Percentiles rank a stretch among this genome's conserved stretches.
Evolutionary conservation across 2,113 vertebrate species (phyloP).

Genomic region (Xyliphius kryptos): DNA sequence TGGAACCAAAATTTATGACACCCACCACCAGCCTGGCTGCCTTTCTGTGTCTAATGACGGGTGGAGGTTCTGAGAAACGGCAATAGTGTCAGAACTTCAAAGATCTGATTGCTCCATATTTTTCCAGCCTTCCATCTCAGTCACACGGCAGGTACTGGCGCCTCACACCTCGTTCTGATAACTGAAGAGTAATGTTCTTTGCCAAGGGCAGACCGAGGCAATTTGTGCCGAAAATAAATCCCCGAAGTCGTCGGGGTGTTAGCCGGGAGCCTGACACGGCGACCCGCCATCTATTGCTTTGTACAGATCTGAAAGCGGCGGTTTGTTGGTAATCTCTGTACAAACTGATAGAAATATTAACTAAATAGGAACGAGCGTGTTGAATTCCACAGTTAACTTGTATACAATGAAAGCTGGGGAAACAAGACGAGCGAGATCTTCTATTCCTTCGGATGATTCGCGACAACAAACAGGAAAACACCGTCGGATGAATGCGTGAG

Average conservation of each 20-base stretch:
- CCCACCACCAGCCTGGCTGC: too few relatives aligned
- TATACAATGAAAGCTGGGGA: too few relatives aligned
- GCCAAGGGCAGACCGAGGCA: background rate
- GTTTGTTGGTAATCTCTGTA: slow-evolving; percentile 8
- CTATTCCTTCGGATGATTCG: too few relatives aligned
- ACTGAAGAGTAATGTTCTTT: background rate
- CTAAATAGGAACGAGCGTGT: background rate
- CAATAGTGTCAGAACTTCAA: too few relatives aligned
- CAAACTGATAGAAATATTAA: background rate
- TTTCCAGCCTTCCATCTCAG: background rate
- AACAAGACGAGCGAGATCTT: too few relatives aligned
- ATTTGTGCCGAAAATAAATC: background rate
- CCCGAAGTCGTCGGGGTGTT: background rate
- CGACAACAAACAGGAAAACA: too few relatives aligned
- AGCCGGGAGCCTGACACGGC: background rate
- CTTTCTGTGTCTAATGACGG: too few relatives aligned
- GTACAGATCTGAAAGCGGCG: slow-evolving; percentile 3
- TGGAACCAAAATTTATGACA: too few relatives aligned
- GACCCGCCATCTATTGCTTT: background rate
- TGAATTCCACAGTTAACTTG: too few relatives aligned
- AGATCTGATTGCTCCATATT: background rate
- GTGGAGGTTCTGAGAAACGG: too few relatives aligned
- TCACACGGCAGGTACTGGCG: background rate
- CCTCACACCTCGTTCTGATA: background rate
- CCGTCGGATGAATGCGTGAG: too few relatives aligned